phyloP scores from a whole-genome alignment of 2,797 vertebrate species.

The Clarias platycephalus region DNA sequence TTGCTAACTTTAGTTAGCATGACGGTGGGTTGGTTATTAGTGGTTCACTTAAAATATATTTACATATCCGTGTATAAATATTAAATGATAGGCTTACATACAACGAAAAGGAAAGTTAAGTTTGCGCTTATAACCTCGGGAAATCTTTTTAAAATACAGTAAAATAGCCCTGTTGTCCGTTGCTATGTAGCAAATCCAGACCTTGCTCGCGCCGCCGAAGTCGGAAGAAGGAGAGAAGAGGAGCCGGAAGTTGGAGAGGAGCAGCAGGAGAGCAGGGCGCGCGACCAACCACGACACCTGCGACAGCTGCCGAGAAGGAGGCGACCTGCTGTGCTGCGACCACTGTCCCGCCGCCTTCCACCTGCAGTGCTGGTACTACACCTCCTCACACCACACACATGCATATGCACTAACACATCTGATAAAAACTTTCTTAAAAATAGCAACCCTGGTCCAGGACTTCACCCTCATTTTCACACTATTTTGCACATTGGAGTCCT shows the following conservation, averaged over 20 bases:
- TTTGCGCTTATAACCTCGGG: not conserved
- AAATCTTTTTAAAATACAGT: not conserved
- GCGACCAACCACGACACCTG: slow-evolving; percentile 98
- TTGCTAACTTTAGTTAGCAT: not conserved
- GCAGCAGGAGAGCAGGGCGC: slow-evolving; percentile 89
- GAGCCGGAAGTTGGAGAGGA: slow-evolving; percentile 89
- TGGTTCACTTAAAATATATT: not conserved
- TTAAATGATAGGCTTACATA: not conserved
- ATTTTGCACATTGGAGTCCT: not conserved
- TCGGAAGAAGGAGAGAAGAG: slow-evolving; percentile 92
- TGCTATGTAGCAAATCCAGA: slow-evolving; percentile 92
- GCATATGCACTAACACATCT: not conserved
- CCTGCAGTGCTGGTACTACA: slow-evolving; percentile 90
- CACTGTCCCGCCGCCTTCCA: slow-evolving; percentile 98
- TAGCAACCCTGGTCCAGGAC: not conserved
- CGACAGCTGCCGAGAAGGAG: slow-evolving; percentile 96
- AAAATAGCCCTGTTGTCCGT: not conserved
- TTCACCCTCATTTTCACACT: not conserved
- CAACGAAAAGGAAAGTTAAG: not conserved
- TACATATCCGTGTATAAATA: not conserved
- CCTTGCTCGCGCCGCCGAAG: slow-evolving; percentile 92
- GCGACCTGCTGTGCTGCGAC: slow-evolving; percentile 93
- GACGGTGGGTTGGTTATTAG: not conserved
- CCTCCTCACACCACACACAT: not conserved
- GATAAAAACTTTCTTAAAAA: not conserved